Evolutionary conservation across 1,140 invertebrate genomes (phyloP).

Genomic region (Eciton burchellii): DNA sequence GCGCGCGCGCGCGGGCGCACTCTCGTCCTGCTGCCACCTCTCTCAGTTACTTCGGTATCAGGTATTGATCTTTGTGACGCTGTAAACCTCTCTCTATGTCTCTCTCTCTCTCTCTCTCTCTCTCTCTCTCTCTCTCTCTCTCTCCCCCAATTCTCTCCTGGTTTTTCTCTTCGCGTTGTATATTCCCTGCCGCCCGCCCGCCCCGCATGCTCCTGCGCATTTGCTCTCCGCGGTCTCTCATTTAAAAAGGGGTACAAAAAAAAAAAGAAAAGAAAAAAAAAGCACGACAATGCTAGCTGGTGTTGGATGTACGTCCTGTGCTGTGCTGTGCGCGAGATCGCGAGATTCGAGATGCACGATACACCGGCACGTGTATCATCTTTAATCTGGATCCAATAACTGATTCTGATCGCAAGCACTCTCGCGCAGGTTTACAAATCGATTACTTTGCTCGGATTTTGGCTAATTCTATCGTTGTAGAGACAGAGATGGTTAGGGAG

Average conservation of each 20-base stretch:
- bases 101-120: slow-evolving; percentile 31
- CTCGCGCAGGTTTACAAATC: neutral
- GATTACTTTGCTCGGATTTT: neutral
- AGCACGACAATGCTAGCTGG: slow-evolving; percentile 31
- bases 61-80: slow-evolving; percentile 68
- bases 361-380: slow-evolving; percentile 7
- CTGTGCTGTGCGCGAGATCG: slow-evolving; percentile 10
- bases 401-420: neutral
- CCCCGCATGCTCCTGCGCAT: too few species aligned
- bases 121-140: slow-evolving; percentile 11
- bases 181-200: too few species aligned
- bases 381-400: too few species aligned
- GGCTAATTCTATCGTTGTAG: neutral
- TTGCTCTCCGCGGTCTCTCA: slow-evolving; percentile 24
- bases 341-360: neutral
- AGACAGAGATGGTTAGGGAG: too few species aligned
- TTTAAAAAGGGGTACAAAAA: neutral
- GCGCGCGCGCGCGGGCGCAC: slow-evolving; percentile 47
- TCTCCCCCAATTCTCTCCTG: neutral
- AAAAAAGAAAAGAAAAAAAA: slow-evolving; percentile 36
- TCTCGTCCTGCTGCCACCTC: slow-evolving; percentile 58
- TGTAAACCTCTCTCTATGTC: slow-evolving; percentile 57
- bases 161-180: neutral
- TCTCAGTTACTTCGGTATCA: slow-evolving; percentile 65
- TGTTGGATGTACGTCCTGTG: neutral